phyloP scores from a whole-genome alignment of 2,888 invertebrate genomes.

The Aphidoletes aphidimyza region DNA sequence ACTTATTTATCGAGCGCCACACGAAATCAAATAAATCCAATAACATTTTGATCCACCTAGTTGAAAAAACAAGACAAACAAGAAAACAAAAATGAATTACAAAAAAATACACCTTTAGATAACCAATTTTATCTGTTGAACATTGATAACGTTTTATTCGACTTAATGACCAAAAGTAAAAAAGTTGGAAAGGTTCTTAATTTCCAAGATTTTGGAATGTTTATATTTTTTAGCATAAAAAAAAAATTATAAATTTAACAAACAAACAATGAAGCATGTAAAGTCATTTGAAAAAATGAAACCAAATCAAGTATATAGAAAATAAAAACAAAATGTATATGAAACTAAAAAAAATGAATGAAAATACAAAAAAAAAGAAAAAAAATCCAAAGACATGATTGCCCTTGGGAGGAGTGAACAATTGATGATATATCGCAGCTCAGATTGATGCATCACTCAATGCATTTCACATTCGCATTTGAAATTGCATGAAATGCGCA shows the following conservation, averaged over 20 bases:
- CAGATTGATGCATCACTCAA: too few species aligned
- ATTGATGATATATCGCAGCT: too few species aligned
- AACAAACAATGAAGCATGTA: background rate
- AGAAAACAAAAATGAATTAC: too few species aligned
- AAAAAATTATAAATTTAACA: background rate
- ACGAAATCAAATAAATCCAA: background rate
- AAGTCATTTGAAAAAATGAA: background rate
- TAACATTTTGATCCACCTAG: too few species aligned
- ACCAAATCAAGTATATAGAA: background rate
- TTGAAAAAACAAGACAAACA: too few species aligned
- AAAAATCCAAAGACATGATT: too few species aligned
- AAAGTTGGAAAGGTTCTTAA: background rate
- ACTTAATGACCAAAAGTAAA: slow-evolving; percentile 11
- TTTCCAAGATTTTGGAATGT: background rate
- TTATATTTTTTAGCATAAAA: background rate
- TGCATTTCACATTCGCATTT: too few species aligned
- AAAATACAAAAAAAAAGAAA: too few species aligned
- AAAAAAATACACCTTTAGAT: background rate
- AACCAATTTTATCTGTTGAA: slow-evolving; percentile 22
- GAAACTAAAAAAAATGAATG: background rate
- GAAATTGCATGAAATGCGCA: background rate
- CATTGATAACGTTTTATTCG: background rate
- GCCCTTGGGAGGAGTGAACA: too few species aligned
- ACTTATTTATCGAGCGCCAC: background rate
- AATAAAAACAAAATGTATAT: background rate